phyloP scores from a whole-genome alignment of 2,113 vertebrate genomes.

The Hyperopisus bebe region DNA sequence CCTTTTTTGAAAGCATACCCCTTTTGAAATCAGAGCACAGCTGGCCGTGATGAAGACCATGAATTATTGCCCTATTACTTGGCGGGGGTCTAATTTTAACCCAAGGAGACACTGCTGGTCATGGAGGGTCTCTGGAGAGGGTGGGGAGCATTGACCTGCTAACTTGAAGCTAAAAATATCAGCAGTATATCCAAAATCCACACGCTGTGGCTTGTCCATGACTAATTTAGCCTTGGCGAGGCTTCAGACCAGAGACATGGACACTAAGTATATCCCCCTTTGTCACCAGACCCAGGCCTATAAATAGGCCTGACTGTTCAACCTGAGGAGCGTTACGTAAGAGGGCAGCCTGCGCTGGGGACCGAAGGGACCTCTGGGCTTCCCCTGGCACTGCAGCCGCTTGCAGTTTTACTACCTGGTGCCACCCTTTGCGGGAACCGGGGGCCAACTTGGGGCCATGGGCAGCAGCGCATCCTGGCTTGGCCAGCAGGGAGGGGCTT shows the following conservation, averaged over 20 bases:
- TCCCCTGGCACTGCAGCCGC: not conserved
- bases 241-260: constrained; percentile 61
- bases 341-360: constrained; percentile 45
- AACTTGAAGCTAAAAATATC: constrained; percentile 60
- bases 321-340: constrained; percentile 65
- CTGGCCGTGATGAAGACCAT: not conserved
- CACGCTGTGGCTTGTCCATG: constrained; percentile 55
- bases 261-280: constrained; percentile 47
- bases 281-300: constrained; percentile 60
- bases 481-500: not conserved
- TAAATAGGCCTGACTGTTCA: constrained; percentile 70
- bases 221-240: constrained; percentile 59
- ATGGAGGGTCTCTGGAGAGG: not conserved
- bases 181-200: constrained; percentile 51
- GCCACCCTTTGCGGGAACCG: not conserved
- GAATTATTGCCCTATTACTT: not conserved
- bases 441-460: not conserved
- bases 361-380: not conserved
- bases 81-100: constrained; percentile 9
- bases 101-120: not conserved
- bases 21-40: not conserved
- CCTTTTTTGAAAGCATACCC: not conserved
- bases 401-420: not conserved
- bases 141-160: constrained; percentile 34
- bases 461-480: not conserved